These are phyloP conservation scores for Oceanites oceanicus DNA, from an alignment of 2,113 vertebrate species.

Conservation along the genomic window DNA sequence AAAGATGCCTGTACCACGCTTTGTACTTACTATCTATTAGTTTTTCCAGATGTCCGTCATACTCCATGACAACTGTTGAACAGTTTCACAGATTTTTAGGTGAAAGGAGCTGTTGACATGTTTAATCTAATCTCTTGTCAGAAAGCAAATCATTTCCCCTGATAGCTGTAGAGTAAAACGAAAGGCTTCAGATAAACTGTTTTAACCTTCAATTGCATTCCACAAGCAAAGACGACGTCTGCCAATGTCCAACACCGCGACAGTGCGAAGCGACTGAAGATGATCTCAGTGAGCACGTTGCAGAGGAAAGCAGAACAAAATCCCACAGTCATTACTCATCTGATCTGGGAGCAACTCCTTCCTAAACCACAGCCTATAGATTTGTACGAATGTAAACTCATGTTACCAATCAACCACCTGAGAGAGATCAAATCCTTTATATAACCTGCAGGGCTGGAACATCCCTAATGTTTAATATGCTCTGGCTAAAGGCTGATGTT, in stretches of 20 bases:
- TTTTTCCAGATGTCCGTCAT: background rate
- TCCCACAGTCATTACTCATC: background rate
- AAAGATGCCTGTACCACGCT: background rate
- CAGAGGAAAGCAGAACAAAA: background rate
- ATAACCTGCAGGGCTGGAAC: background rate
- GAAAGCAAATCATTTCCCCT: background rate
- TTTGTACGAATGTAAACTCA: background rate
- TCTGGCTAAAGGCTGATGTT: background rate
- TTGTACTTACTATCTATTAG: background rate
- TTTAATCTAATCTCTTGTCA: conserved; percentile 16
- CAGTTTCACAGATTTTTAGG: background rate
- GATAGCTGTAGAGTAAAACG: background rate
- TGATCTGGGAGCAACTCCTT: background rate
- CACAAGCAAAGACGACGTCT: background rate
- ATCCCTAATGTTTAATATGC: background rate
- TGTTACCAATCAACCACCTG: rapidly evolving
- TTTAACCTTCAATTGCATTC: background rate
- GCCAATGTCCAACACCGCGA: background rate
- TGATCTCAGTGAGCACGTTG: background rate
- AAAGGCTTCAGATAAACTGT: background rate
- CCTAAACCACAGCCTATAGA: background rate
- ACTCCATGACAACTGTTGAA: background rate
- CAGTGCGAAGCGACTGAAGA: background rate
- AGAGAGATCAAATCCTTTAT: background rate
- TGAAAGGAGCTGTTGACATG: background rate